Percentiles rank a stretch among this genome's conserved stretches.
Evolutionary conservation across 2,113 vertebrate genomes (phyloP).

Genomic region (Corapipo altera): DNA sequence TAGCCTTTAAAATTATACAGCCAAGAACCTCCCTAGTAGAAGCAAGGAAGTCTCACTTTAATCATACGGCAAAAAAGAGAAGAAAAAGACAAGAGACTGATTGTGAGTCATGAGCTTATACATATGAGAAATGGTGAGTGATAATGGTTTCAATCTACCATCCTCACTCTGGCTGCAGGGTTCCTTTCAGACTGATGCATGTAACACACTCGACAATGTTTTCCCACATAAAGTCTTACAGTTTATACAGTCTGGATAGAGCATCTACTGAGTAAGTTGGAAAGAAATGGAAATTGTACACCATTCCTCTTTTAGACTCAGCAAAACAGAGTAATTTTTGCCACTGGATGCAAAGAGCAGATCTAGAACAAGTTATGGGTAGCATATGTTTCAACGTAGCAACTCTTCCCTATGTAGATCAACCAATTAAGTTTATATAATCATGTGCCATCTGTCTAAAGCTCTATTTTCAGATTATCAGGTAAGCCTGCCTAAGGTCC

Average conservation of each 20-base stretch:
- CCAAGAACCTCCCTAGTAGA: not conserved
- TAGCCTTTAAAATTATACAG: not conserved
- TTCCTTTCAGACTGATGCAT: not conserved
- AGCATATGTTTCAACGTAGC: not conserved
- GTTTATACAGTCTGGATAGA: not conserved
- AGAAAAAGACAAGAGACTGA: not conserved
- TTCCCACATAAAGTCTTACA: not conserved
- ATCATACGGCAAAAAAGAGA: not conserved
- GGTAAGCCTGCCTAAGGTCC: not conserved
- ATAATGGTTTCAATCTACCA: not conserved
- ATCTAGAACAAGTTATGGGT: not conserved
- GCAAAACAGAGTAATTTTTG: not conserved
- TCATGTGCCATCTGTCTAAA: not conserved
- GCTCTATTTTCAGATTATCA: not conserved
- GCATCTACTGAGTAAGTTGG: not conserved
- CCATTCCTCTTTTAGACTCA: not conserved
- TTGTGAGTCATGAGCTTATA: not conserved
- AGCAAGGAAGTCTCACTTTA: not conserved
- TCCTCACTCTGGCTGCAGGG: not conserved
- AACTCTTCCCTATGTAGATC: not conserved
- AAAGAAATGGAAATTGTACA: not conserved
- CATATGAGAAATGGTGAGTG: not conserved
- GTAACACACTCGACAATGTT: not conserved
- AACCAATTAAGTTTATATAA: conserved; percentile 47
- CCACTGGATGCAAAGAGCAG: not conserved